These are phyloP conservation scores for Galbula dea DNA, from an alignment of 2,113 vertebrate species.

Conservation along the genomic window DNA sequence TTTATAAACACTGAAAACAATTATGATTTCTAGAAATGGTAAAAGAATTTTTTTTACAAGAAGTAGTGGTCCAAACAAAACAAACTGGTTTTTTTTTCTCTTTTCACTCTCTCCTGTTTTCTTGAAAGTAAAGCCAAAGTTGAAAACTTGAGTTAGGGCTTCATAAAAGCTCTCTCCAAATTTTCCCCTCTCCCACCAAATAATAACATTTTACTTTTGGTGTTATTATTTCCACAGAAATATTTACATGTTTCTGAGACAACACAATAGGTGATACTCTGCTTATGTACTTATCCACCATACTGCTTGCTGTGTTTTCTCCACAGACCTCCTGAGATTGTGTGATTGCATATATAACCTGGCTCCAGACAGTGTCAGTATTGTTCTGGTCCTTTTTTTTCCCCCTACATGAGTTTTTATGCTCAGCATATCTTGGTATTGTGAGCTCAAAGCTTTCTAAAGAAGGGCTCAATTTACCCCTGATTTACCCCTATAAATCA, in stretches of 20 bases:
- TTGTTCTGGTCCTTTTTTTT: conserved; percentile 27
- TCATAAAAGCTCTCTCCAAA: neutral
- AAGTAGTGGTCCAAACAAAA: neutral
- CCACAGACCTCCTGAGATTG: neutral
- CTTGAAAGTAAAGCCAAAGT: neutral
- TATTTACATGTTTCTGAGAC: neutral
- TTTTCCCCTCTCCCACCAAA: neutral
- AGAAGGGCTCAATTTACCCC: conserved; percentile 61
- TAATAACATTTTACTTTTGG: neutral
- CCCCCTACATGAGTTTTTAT: conserved; percentile 20
- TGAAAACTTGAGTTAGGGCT: neutral
- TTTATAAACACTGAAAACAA: neutral
- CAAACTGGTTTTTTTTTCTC: neutral
- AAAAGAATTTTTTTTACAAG: neutral
- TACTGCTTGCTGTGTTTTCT: neutral
- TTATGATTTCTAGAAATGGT: neutral
- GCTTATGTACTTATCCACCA: neutral
- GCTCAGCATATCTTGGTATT: conserved; percentile 55
- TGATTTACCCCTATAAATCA: conserved; percentile 72
- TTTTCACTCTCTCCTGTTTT: neutral
- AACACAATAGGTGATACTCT: neutral
- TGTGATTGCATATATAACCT: conserved; percentile 41
- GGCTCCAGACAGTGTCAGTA: conserved; percentile 56
- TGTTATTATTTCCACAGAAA: neutral
- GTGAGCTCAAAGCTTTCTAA: conserved; percentile 41